phyloP scores from a whole-genome alignment of 1,140 invertebrate species.

The Bicyclus anynana region DNA sequence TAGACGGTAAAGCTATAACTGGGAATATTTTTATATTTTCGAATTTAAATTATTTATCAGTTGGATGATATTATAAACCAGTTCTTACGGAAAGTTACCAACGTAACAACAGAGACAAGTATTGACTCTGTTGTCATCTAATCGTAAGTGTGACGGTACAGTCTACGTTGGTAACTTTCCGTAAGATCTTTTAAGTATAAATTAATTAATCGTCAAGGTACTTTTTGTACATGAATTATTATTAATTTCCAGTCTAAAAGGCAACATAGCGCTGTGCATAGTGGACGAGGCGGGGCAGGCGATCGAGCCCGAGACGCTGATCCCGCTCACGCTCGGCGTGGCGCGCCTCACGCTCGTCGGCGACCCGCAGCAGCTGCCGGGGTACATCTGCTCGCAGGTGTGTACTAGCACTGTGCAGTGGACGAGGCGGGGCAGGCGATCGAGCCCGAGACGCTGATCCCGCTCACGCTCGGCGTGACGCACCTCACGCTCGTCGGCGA shows the following conservation, averaged over 20 bases:
- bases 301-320: constrained; percentile 88
- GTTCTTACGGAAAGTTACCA: too few relatives aligned
- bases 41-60: too few relatives aligned
- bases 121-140: too few relatives aligned
- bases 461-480: constrained; percentile 84
- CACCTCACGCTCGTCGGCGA: constrained; percentile 93
- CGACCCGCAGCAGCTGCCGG: constrained; percentile 91
- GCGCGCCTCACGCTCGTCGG: constrained; percentile 90
- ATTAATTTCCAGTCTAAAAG: constrained; percentile 49
- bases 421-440: constrained; percentile 94
- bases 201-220: too few relatives aligned
- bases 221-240: neutral
- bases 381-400: constrained; percentile 79
- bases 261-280: constrained; percentile 88
- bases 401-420: constrained; percentile 88
- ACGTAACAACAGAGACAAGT: too few relatives aligned
- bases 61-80: too few relatives aligned
- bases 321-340: constrained; percentile 86
- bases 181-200: too few relatives aligned
- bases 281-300: constrained; percentile 95
- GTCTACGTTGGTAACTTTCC: too few relatives aligned
- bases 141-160: too few relatives aligned
- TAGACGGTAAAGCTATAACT: too few relatives aligned
- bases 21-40: too few relatives aligned
- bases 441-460: constrained; percentile 89